These are phyloP conservation scores for Asbolus verrucosus DNA, from an alignment of 1,140 invertebrate species.

Conservation along the genomic window DNA sequence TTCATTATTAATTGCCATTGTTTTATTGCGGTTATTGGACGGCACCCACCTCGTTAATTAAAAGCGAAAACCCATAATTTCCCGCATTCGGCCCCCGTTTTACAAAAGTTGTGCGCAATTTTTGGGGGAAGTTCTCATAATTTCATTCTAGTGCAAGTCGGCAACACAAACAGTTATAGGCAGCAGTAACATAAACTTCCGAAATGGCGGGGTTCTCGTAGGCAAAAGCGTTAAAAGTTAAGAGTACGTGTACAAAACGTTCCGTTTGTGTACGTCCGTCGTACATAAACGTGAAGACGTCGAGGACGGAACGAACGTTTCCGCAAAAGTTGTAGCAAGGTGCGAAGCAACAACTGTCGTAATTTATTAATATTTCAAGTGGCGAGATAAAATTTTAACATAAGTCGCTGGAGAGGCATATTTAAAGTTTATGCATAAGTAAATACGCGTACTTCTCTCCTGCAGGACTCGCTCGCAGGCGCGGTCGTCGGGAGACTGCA, in stretches of 20 bases:
- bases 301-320: constrained; percentile 13
- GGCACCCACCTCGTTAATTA: too few relatives aligned
- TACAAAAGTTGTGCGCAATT: too few relatives aligned
- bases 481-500: constrained; percentile 42
- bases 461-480: constrained; percentile 39
- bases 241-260: constrained; percentile 4
- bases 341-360: constrained; percentile 45
- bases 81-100: too few relatives aligned
- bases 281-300: not conserved
- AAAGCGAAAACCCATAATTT: too few relatives aligned
- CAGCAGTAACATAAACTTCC: not conserved
- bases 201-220: constrained; percentile 8
- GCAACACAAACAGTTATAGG: constrained; percentile 2
- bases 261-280: not conserved
- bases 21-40: too few relatives aligned
- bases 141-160: not conserved
- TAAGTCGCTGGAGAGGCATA: constrained; percentile 53
- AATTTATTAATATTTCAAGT: constrained; percentile 56
- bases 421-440: constrained; percentile 57
- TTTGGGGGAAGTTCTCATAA: too few relatives aligned
- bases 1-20: too few relatives aligned
- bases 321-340: constrained; percentile 28
- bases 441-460: constrained; percentile 50
- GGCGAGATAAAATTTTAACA: constrained; percentile 45
- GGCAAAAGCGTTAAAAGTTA: constrained; percentile 15